Base-by-base conservation (phyloP, 2,888 invertebrate species). In the Agrotis puta region DNA sequence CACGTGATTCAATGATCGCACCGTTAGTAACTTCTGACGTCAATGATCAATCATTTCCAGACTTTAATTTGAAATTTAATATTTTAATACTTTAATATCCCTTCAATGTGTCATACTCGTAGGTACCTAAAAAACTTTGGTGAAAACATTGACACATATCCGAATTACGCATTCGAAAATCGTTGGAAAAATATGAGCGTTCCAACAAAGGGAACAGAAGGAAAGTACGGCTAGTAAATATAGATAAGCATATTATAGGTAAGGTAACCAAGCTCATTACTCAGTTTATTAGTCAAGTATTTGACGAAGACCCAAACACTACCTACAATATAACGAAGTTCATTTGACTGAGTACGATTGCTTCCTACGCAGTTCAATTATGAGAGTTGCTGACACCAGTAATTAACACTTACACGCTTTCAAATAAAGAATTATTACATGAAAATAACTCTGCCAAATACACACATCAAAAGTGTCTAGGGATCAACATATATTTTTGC, bases 1-100 rank as follows among this genome's bases (percentile, higher is more conserved):
- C 48, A 62, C 64, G 53, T 57, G 65, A 63, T 62, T 0, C 13
- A 9, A 54, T 77, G 74, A 79, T 77, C 39, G 73, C 77, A 77
- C 39, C 14, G 43, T 63, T 48, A 45, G 22, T 24, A 22, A 57
- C 11, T 39, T 9, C n/a, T 59, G 33, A 27, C 33, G 45, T 62
- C 11, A 20, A 33, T 57, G 0, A 39, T 24, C 9, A n/a, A 45
- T 62, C 0, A 53, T 39, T 58, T 22, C 5, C 3, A 33, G 14
- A 2, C 20, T 22, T 3, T 47, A 20, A 48, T 48, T 53, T 27
- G 22, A 3, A n/a, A 45, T 74, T 62, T 59, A n/a, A n/a, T n/a
- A n/a, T n/a, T n/a, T n/a, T n/a, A n/a, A n/a, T n/a, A n/a, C n/a
- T n/a, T n/a, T n/a, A n/a, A n/a, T n/a, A n/a, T n/a, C 48, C 58